Conservation (phyloP, 2,888 invertebrate species). For the Meteorus colon region DNA sequence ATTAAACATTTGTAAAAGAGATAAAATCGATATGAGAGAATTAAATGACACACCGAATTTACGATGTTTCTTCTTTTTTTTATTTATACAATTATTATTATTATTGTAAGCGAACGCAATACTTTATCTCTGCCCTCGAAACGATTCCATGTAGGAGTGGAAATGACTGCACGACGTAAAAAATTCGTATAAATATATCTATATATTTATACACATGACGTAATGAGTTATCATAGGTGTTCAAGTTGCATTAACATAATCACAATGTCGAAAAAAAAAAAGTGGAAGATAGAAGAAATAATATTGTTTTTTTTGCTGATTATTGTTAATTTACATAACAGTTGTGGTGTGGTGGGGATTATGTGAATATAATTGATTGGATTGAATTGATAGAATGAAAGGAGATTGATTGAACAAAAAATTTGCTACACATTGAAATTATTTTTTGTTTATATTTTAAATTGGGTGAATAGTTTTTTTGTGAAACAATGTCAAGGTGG, state of each 20-base stretch:
- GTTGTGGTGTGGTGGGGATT: neutral
- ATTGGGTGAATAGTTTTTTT: no score
- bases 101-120: neutral
- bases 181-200: neutral
- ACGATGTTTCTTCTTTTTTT: no score
- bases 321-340: neutral
- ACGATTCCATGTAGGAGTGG: no score
- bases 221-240: neutral
- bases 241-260: neutral
- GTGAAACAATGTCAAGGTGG: no score
- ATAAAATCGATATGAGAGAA: no score
- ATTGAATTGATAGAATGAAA: neutral
- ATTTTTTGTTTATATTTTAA: no score
- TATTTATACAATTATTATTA: no score
- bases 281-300: neutral
- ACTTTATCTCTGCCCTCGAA: slow-evolving; percentile 1
- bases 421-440: no score
- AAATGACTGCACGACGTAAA: no score
- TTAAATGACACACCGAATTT: no score
- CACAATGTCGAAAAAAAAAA: neutral
- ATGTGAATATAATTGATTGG: neutral
- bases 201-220: neutral
- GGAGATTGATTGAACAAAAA: no score
- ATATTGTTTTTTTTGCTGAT: neutral
- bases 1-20: no score